These are phyloP conservation scores for Cynoglossus semilaevis DNA, from an alignment of 2,113 vertebrate species.

Conservation along the genomic window DNA sequence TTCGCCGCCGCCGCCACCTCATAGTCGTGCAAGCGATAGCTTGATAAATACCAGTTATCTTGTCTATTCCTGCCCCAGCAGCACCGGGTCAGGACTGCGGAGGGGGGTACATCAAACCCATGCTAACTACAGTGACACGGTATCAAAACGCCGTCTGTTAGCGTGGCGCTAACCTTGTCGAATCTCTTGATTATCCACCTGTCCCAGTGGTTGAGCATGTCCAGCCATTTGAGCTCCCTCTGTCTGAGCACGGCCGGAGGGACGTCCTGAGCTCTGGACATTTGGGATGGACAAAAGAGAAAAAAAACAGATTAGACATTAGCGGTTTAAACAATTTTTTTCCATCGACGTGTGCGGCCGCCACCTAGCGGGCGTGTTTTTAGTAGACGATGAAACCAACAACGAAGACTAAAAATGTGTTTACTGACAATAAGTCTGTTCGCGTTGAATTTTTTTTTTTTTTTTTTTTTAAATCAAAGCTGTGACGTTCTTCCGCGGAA, in stretches of 20 bases:
- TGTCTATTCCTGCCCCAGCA: constrained; percentile 19
- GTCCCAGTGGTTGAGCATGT: constrained; percentile 97
- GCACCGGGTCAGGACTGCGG: too few species aligned
- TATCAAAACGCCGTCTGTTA: too few species aligned
- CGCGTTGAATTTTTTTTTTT: too few species aligned
- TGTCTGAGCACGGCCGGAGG: constrained; percentile 89
- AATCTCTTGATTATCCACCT: constrained; percentile 97
- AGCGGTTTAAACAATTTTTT: too few species aligned
- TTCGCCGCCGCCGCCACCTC: too few species aligned
- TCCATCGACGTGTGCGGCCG: too few species aligned
- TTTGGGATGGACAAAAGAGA: too few species aligned
- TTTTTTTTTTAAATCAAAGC: too few species aligned
- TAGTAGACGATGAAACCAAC: constrained; percentile 10
- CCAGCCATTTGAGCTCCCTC: constrained; percentile 95
- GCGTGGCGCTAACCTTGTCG: constrained; percentile 92
- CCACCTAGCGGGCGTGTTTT: constrained; percentile 27
- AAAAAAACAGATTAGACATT: too few species aligned
- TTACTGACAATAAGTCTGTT: too few species aligned
- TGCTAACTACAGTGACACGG: neutral
- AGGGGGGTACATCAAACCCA: neutral
- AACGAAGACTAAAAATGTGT: too few species aligned
- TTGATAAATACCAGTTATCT: neutral
- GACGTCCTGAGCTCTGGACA: constrained; percentile 84
- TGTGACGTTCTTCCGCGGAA: too few species aligned
- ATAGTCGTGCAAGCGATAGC: constrained; percentile 33